phyloP scores from a whole-genome alignment of 2,113 vertebrate genomes.

The Solenodon paradoxus region DNA sequence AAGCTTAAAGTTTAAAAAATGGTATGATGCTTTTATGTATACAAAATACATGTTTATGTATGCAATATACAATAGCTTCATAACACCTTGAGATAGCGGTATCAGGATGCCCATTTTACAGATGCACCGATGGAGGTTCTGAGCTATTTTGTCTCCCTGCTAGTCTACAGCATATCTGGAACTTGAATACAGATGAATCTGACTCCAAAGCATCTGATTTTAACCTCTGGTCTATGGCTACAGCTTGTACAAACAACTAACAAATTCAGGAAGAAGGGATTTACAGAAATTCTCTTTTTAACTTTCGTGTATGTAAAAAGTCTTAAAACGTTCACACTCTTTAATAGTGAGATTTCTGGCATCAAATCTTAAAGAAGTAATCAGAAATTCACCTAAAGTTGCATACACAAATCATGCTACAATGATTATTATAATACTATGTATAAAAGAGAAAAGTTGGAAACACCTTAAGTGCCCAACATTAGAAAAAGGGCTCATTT shows the following conservation, averaged over 20 bases:
- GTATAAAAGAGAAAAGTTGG: neutral
- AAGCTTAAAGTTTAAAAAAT: slow-evolving; percentile 46
- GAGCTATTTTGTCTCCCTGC: neutral
- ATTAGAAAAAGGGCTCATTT: neutral
- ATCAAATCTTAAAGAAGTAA: slow-evolving; percentile 11
- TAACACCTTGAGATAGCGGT: neutral
- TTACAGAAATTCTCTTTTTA: neutral
- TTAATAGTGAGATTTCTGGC: slow-evolving; percentile 31
- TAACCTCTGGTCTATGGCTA: neutral
- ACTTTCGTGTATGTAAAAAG: neutral
- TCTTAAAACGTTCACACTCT: neutral
- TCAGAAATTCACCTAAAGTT: slow-evolving; percentile 30
- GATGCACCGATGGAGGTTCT: neutral
- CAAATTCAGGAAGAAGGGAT: neutral
- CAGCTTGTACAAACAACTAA: neutral
- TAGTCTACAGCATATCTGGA: neutral
- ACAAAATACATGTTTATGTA: neutral
- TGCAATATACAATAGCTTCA: no score
- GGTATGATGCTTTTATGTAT: slow-evolving; percentile 4
- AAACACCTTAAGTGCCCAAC: neutral
- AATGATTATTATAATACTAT: neutral
- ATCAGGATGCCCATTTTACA: neutral
- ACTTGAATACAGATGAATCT: neutral
- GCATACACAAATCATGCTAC: neutral
- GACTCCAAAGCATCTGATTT: neutral